Evolutionary conservation across 2,113 vertebrate species (phyloP), one percentile per base, ranked within the genome.

Genomic region (Poicephalus meyeri): DNA sequence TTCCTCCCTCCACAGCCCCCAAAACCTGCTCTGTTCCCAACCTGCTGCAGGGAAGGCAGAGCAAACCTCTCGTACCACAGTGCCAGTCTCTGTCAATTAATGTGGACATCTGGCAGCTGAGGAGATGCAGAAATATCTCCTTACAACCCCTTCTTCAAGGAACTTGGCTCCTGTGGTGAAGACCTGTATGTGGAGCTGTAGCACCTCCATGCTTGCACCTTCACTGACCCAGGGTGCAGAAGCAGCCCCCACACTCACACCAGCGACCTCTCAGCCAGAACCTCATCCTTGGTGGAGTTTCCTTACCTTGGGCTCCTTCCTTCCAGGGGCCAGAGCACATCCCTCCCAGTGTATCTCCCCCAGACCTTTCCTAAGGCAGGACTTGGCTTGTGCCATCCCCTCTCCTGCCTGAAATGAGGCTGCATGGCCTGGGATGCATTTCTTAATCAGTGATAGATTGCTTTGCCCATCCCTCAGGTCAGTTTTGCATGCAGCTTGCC

Each of bases 181-280:
- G 16, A 12, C 37, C 19, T 17, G 10, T 20, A 29, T 26, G 19
- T 50, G 35, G 23, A 64, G 35, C 8, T 49, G 21, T 16, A 17
- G 16, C 6, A 20, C 16, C 21, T 39, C 46, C 8, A 1, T 60
- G 28, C 71, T 83, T 0, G 1, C 16, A 11, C 41, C 24, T 23
- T 42, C 3, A 0, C 35, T 64, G 26, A 7, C 11, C 12, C 15
- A 8, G 8, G 20, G 41, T 83, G 47, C 46, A 26, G 71, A 69
- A 53, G 15, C 19, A 53, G 47, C 13, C 5, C 33, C 3, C 0
- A 8, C 15, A 52, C 26, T 39, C 44, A 52, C 6, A 6, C 11
- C 1, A 4, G 42, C 50, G 13, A 65, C 25, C 60, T 56, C 50
- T 17, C n/a, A 73, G 25, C 4, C 33, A 68, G 44, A 68, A 33